Conservation (phyloP, 2,797 vertebrate species). For the Perodicticus potto region DNA sequence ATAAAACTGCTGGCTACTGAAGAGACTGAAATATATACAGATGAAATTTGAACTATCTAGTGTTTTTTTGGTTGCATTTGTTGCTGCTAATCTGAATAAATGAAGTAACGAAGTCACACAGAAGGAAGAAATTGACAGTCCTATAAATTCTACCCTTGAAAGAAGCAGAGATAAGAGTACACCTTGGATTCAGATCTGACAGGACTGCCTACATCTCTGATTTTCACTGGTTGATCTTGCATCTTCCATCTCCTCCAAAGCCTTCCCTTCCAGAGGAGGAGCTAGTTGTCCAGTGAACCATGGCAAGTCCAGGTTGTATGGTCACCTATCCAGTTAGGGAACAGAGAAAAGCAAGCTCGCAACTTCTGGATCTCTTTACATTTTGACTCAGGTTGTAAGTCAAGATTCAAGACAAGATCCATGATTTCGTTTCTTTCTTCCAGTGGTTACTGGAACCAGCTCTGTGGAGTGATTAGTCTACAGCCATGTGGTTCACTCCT, state of each 20-base stretch:
- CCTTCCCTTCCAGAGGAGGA: background rate
- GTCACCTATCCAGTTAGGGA: background rate
- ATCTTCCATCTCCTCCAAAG: background rate
- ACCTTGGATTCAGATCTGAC: background rate
- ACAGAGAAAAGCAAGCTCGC: background rate
- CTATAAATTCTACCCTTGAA: background rate
- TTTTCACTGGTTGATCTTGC: background rate
- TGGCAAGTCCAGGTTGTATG: background rate
- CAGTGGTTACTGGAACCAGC: background rate
- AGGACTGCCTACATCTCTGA: background rate
- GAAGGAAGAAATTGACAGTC: background rate
- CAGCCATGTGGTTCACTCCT: background rate
- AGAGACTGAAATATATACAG: background rate
- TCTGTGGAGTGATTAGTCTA: background rate
- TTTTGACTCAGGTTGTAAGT: background rate
- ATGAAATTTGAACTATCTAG: background rate
- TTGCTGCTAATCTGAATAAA: conserved; percentile 23
- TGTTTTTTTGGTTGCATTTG: background rate
- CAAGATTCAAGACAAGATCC: background rate
- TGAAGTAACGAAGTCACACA: background rate
- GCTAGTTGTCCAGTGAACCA: background rate
- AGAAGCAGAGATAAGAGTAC: background rate
- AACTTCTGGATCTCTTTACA: background rate
- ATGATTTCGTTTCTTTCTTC: background rate
- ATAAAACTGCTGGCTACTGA: background rate